A percentile compares a stretch with the other conserved stretches of the same genome.
phyloP scores from a whole-genome alignment of 2,113 vertebrate species.

The Cheirogaleus medius region DNA sequence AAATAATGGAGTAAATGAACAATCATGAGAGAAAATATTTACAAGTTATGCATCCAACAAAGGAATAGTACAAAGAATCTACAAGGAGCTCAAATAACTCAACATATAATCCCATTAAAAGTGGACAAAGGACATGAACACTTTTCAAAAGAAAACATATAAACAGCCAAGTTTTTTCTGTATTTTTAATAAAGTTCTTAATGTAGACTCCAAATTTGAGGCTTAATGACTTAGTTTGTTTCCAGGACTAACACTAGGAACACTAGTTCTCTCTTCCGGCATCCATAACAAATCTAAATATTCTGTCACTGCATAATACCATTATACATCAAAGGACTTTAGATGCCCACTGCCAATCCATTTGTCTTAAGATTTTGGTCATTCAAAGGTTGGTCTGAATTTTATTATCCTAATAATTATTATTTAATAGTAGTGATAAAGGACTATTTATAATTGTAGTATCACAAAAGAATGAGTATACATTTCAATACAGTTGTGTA shows the following conservation, averaged over 20 bases:
- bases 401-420: not conserved
- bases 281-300: fast-evolving
- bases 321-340: not conserved
- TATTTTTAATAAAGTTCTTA: not conserved
- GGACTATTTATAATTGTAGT: not conserved
- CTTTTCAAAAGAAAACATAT: too few species aligned
- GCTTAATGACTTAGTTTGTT: not conserved
- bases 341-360: fast-evolving
- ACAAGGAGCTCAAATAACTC: too few species aligned
- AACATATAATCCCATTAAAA: too few species aligned
- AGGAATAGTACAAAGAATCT: too few species aligned
- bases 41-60: too few species aligned
- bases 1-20: too few species aligned
- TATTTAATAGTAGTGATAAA: not conserved
- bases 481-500: not conserved
- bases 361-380: not conserved
- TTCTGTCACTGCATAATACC: fast-evolving
- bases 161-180: not conserved
- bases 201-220: not conserved
- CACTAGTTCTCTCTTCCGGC: fast-evolving
- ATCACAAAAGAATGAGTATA: not conserved
- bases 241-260: fast-evolving
- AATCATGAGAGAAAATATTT: too few species aligned
- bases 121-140: too few species aligned
- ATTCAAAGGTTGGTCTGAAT: not conserved